These are phyloP conservation scores for Ahaetulla prasina DNA, from an alignment of 2,113 vertebrate genomes.

Conservation along the genomic window DNA sequence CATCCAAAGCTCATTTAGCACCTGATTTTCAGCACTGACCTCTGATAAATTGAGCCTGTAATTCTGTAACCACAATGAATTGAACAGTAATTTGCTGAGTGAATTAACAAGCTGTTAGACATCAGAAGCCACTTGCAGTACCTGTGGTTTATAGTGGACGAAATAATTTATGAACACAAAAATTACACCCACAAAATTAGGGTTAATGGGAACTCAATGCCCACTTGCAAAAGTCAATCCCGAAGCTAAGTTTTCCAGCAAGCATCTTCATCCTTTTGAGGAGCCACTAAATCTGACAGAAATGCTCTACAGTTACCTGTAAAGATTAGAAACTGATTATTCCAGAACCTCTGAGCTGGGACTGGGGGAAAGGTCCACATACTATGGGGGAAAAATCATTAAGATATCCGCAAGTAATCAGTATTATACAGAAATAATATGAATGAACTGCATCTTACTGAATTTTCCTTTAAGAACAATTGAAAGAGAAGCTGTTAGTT, in stretches of 20 bases:
- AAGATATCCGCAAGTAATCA: not conserved
- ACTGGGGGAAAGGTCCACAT: not conserved
- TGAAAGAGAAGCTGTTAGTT: not conserved
- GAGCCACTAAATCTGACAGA: not conserved
- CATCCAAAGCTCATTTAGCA: slow-evolving; percentile 38
- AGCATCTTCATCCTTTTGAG: not conserved
- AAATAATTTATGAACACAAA: not conserved
- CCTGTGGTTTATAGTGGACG: slow-evolving; percentile 7
- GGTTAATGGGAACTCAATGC: slow-evolving; percentile 9
- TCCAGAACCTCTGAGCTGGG: not conserved
- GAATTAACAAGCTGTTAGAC: slow-evolving; percentile 24
- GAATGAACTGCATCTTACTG: not conserved
- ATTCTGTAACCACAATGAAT: slow-evolving; percentile 41
- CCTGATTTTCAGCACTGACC: slow-evolving; percentile 41
- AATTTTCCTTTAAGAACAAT: not conserved
- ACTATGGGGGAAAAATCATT: fast-evolving
- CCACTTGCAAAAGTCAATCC: not conserved
- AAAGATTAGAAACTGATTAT: not conserved
- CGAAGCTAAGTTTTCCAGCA: not conserved
- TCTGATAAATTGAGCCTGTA: slow-evolving; percentile 33
- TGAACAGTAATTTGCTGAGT: slow-evolving; percentile 22
- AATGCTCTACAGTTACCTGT: not conserved
- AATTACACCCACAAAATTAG: not conserved
- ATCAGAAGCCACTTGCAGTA: slow-evolving; percentile 12
- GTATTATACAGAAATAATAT: not conserved